Percentiles rank a stretch among this genome's conserved stretches.
Conservation (phyloP, 2,888 invertebrate species). For the Orthosia gothica region DNA sequence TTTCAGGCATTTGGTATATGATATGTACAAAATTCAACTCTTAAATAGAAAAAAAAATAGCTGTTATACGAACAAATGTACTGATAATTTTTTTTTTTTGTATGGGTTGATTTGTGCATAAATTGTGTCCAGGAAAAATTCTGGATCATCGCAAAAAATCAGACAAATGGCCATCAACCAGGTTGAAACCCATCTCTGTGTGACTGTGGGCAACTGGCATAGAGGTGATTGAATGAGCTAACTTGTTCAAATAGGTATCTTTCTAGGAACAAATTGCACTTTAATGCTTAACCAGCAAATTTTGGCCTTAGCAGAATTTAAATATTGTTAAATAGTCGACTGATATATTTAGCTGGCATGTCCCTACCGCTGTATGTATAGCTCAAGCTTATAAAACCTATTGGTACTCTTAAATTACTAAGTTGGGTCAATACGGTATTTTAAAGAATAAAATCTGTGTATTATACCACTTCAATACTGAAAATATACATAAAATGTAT, state of each 20-base stretch:
- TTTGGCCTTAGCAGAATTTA: constrained; percentile 59
- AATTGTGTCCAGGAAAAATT: no score
- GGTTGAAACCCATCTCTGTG: constrained; percentile 15
- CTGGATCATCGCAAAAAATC: background rate
- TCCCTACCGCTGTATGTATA: constrained; percentile 41
- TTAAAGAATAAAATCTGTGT: constrained; percentile 17
- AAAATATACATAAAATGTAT: constrained; percentile 36
- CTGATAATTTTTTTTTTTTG: no score
- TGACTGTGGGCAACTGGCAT: constrained; percentile 51
- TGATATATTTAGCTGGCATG: constrained; percentile 62
- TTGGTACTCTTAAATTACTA: constrained; percentile 20
- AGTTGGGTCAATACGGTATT: constrained; percentile 17
- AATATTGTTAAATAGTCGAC: constrained; percentile 52
- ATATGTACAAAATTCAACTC: background rate
- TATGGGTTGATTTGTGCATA: no score
- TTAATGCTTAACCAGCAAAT: constrained; percentile 38
- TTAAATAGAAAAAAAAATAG: background rate
- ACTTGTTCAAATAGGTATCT: constrained; percentile 45
- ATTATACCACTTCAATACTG: constrained; percentile 33
- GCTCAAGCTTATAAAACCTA: constrained; percentile 36
- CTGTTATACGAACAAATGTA: background rate
- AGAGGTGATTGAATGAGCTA: constrained; percentile 65
- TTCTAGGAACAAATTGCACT: constrained; percentile 48
- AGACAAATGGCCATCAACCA: background rate
- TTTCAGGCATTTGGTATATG: background rate